Percentiles rank a stretch among this genome's conserved stretches.
Conservation (phyloP, 1,140 invertebrate genomes). For the Notospermus geniculatus region DNA sequence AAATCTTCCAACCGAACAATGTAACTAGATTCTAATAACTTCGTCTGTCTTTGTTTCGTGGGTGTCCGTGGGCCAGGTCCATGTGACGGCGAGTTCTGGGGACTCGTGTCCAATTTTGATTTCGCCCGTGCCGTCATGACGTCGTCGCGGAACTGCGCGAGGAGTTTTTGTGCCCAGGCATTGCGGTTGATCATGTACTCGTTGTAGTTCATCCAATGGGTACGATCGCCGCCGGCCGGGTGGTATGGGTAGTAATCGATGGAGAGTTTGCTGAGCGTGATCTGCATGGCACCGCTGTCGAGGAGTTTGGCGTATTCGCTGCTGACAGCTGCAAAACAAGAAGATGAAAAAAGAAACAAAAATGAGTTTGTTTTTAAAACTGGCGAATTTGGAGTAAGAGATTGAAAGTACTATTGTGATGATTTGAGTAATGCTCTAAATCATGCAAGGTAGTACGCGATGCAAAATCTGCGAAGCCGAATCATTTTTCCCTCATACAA, state of each 20-base stretch:
- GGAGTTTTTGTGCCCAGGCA: constrained; percentile 55
- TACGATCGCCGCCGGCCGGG: constrained; percentile 78
- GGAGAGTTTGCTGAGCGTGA: constrained; percentile 79
- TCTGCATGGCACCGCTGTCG: constrained; percentile 90
- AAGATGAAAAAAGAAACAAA: too few species aligned
- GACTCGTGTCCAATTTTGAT: constrained; percentile 11
- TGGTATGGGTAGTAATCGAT: constrained; percentile 97
- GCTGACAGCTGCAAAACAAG: background rate
- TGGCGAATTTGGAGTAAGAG: too few species aligned
- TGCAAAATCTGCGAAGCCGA: too few species aligned
- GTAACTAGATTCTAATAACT: constrained; percentile 88
- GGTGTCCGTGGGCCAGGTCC: constrained; percentile 12
- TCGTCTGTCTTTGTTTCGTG: constrained; percentile 55
- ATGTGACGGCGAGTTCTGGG: constrained; percentile 15
- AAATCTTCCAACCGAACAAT: constrained; percentile 82
- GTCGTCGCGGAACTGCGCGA: constrained; percentile 48
- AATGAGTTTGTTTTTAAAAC: too few species aligned
- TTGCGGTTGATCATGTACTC: constrained; percentile 53
- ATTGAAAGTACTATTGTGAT: too few species aligned
- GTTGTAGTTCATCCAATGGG: constrained; percentile 74
- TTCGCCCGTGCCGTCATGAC: constrained; percentile 24
- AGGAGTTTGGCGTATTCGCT: constrained; percentile 62
- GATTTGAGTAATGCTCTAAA: too few species aligned
- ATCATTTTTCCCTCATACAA: too few species aligned
- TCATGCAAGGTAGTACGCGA: too few species aligned